Conservation (phyloP, 2,888 invertebrate genomes). For the Thera britannica region DNA sequence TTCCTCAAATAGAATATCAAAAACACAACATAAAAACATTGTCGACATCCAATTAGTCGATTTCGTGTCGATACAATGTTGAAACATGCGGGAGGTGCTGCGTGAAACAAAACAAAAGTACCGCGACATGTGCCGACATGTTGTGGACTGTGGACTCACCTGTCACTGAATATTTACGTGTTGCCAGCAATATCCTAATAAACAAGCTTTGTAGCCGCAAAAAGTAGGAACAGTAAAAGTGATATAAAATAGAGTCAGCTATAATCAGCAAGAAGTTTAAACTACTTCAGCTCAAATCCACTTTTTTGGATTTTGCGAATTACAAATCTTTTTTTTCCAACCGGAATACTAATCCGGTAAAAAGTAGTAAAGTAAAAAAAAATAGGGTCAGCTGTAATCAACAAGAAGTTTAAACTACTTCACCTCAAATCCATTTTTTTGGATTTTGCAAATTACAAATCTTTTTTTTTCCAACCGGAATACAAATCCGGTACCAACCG, state of each 20-base stretch:
- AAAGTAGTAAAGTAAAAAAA: no score
- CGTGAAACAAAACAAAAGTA: conserved; percentile 36
- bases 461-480: no score
- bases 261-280: no score
- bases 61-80: conserved; percentile 31
- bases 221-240: neutral
- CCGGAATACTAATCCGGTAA: no score
- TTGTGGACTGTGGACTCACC: conserved; percentile 6
- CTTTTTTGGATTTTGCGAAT: no score
- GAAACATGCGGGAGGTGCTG: conserved; percentile 33
- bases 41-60: conserved; percentile 41
- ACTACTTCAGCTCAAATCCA: no score
- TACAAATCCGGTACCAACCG: no score
- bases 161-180: conserved; percentile 20
- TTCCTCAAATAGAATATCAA: neutral
- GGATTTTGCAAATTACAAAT: no score
- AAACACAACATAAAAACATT: conserved; percentile 21
- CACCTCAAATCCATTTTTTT: no score
- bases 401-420: no score
- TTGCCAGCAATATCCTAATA: conserved; percentile 10
- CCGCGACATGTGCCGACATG: conserved; percentile 13
- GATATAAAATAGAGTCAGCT: neutral
- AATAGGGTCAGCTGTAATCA: neutral
- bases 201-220: neutral
- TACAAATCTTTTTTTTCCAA: no score